Conservation (phyloP, 2,797 vertebrate species). For the Thripadectes ignobilis region DNA sequence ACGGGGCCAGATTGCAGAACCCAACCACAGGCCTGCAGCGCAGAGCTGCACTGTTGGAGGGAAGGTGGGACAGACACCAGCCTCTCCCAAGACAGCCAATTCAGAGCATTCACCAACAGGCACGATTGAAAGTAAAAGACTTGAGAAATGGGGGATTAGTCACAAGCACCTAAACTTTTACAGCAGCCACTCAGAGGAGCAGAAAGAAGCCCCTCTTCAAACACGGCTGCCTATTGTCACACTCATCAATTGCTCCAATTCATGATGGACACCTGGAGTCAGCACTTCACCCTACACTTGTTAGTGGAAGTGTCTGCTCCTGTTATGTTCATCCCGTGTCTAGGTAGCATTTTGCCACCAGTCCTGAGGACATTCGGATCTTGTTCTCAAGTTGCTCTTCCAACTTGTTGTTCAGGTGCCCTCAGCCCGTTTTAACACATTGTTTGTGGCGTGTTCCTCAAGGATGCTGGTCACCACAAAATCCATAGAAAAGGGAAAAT, state of each 20-base stretch:
- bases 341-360: background rate
- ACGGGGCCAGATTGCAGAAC: slow-evolving; percentile 52
- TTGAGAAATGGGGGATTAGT: background rate
- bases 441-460: background rate
- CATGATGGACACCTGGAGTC: background rate
- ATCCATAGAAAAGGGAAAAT: background rate
- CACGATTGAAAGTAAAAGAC: background rate
- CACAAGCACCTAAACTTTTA: background rate
- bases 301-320: background rate
- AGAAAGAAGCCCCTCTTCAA: background rate
- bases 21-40: slow-evolving; percentile 37
- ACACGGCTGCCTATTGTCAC: fast-evolving
- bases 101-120: background rate
- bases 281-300: background rate
- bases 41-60: background rate
- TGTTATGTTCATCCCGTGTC: background rate
- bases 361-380: background rate
- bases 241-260: background rate
- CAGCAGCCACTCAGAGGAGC: background rate
- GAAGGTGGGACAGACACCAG: background rate
- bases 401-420: background rate
- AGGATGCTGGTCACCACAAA: background rate
- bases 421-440: background rate
- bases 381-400: background rate
- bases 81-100: background rate